Base-by-base conservation (phyloP, 2,797 vertebrate species). In the Petrocephalus sullivani region DNA sequence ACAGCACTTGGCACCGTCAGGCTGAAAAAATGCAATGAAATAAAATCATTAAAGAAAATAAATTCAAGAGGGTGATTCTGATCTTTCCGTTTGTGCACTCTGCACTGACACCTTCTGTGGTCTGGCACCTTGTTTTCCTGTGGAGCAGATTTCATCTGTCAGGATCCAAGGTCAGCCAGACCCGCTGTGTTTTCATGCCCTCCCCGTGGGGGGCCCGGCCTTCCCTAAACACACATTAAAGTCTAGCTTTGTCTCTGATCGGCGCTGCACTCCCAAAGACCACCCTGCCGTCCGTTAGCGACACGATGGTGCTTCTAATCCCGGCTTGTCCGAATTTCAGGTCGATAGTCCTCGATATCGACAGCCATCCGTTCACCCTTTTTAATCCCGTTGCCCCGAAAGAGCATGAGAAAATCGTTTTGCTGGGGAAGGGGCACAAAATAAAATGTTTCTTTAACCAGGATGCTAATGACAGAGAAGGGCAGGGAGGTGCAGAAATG, bases 201-300 rank as follows among this genome's bases (percentile, higher is more conserved):
- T 21, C 60, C 21, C 21, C 41, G 41, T 2, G 41, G 41, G 41
- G 64, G 67, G 37, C 0, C 10, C 16, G 58, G 37, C 53, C 67
- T 57, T 71, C 37, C 75, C 56, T 89, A 81, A 81, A 81, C 46
- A 54, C 71, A 87, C 85, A 61, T 54, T 86, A 83, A 87, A 64
- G 85, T 57, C 23, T 6, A 23, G 12, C 37, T 85, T 87, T 61
- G 28, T 87, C 88, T 81, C 23, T 83, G 86, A 81, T 49, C 82
- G 37, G 33, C 75, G 64, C 46, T 9, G 28, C 71, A 58, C 57
- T 54, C 2, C 12, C 16, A 87, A 83, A 83, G 54, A 87, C 57
- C 71, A 28, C 67, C 75, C n/a, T 37, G 71, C 54, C 3, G 16
- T 51, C 49, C 41, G 61, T 89, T 9, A 49, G 56, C 60, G 60